Evolutionary conservation across 1,140 invertebrate species (phyloP).

Genomic region (Zeugodacus cucurbitae): DNA sequence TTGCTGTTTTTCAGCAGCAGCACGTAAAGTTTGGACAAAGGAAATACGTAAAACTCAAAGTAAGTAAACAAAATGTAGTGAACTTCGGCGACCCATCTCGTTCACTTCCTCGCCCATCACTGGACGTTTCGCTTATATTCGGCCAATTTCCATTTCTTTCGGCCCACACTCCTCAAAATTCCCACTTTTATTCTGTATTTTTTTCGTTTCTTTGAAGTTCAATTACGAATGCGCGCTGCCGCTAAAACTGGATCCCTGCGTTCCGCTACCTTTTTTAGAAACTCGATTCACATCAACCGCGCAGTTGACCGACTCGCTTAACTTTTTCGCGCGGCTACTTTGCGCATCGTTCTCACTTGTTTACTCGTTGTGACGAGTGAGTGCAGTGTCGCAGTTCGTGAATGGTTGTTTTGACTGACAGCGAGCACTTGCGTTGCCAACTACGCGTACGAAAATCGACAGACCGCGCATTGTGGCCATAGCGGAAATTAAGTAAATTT

Average conservation of each 20-base stretch:
- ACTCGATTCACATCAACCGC: background rate
- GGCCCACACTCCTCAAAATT: background rate
- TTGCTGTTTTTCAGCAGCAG: background rate
- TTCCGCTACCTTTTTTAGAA: background rate
- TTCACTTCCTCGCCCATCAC: background rate
- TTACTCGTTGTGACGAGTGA: background rate
- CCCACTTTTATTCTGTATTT: background rate
- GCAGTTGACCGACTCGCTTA: background rate
- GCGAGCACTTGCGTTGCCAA: background rate
- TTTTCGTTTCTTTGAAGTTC: background rate
- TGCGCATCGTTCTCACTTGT: background rate
- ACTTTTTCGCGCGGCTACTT: background rate
- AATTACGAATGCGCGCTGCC: background rate
- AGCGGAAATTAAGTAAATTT: slow-evolving; percentile 34
- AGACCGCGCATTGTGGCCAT: slow-evolving; percentile 19
- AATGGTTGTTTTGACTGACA: background rate
- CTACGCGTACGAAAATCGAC: background rate
- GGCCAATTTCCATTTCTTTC: background rate
- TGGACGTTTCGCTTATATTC: background rate
- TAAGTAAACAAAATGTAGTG: background rate
- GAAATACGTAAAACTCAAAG: background rate
- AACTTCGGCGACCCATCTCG: background rate
- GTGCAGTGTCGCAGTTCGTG: background rate
- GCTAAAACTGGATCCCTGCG: no score
- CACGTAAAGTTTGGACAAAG: background rate